Percentiles rank a stretch among this genome's conserved stretches.
These are phyloP conservation scores for Notodonta dromedarius DNA, from an alignment of 2,888 invertebrate genomes.

Conservation along the genomic window DNA sequence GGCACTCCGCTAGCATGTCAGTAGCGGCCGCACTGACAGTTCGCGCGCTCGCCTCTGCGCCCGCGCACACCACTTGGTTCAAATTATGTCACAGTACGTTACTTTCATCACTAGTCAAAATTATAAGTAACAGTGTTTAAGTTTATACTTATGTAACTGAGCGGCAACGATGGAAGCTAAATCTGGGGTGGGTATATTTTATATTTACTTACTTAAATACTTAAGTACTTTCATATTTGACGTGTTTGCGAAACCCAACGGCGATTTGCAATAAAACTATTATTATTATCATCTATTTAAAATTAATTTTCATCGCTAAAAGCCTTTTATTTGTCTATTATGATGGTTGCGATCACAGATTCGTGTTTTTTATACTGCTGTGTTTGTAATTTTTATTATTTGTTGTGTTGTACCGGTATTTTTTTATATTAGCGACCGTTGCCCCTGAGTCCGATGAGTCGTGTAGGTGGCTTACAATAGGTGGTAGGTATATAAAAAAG, in stretches of 20 bases:
- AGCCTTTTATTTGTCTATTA: not conserved
- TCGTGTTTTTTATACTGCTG: not conserved
- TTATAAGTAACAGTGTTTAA: constrained; percentile 32
- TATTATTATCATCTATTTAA: constrained; percentile 17
- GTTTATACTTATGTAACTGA: constrained; percentile 25
- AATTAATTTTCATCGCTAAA: not conserved
- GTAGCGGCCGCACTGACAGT: constrained; percentile 55
- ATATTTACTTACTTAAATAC: constrained; percentile 10
- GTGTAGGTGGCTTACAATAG: not conserved
- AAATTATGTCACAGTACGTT: constrained; percentile 44
- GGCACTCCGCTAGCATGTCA: constrained; percentile 33
- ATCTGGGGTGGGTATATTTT: constrained; percentile 53
- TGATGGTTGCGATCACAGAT: no score
- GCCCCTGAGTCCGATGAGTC: not conserved
- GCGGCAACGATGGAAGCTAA: constrained; percentile 51
- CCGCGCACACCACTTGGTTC: constrained; percentile 33
- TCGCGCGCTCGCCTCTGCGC: constrained; percentile 56
- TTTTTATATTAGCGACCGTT: not conserved
- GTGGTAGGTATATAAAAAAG: not conserved
- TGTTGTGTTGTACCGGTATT: constrained; percentile 5
- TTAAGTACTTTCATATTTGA: not conserved
- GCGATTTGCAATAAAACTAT: constrained; percentile 33
- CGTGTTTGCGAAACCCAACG: constrained; percentile 18
- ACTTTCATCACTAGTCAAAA: constrained; percentile 34
- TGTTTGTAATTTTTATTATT: not conserved